phyloP scores from a whole-genome alignment of 2,113 vertebrate genomes.

The Anseranas semipalmata region DNA sequence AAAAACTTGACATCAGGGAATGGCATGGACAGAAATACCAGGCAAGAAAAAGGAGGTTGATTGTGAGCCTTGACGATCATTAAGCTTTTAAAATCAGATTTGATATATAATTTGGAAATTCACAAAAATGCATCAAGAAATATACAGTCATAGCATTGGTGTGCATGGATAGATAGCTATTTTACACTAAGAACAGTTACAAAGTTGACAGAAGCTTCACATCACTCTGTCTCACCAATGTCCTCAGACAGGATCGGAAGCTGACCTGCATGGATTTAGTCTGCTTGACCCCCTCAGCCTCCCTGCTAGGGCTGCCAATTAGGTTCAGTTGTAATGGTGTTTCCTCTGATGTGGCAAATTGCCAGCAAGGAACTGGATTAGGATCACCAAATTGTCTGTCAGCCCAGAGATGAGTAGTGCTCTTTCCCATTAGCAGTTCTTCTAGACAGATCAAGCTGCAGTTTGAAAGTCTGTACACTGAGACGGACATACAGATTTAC shows the following conservation, averaged over 20 bases:
- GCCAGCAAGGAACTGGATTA: neutral
- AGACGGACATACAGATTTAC: neutral
- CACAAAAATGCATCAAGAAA: neutral
- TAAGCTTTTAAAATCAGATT: neutral
- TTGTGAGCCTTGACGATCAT: neutral
- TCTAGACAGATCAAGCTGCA: neutral
- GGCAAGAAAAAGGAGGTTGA: neutral
- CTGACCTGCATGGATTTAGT: neutral
- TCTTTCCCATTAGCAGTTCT: neutral
- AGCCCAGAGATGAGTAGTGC: neutral
- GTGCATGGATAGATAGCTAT: neutral
- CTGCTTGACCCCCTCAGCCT: neutral
- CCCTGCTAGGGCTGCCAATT: constrained; percentile 19
- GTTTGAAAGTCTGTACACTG: neutral
- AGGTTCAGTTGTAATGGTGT: neutral
- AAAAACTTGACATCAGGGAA: neutral
- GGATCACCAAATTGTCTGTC: neutral
- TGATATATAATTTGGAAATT: neutral
- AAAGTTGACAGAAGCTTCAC: neutral
- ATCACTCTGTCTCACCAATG: neutral
- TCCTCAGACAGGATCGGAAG: neutral
- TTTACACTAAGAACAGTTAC: neutral
- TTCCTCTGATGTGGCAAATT: neutral
- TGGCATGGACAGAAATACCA: neutral
- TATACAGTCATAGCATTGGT: neutral